Base-by-base conservation (phyloP, 2,888 invertebrate genomes). In the Therioaphis trifolii region DNA sequence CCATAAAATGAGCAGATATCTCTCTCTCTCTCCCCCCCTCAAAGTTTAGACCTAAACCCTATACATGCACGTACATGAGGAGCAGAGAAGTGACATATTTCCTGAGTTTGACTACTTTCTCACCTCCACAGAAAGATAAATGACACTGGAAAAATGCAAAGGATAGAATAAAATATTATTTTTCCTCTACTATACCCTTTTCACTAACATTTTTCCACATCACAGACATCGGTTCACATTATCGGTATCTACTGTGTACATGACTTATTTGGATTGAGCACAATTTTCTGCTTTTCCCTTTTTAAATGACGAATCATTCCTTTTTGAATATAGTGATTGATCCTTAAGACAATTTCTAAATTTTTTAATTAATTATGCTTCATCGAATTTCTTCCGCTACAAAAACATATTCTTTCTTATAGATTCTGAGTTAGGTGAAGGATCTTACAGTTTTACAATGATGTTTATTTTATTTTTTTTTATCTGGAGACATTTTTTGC, bases 121-220 rank as follows among this genome's bases (percentile, higher is more conserved):
- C 40, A 9, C 21, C 24, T 5, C 35, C 55, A 3, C 11, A 24
- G 11, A 76, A 76, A 76, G 76, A 76, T 61, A 76, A 76, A 76
- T 61, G 76, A 61, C 43, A 61, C n/a, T 27, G n/a, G 46, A 27
- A 43, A 63, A 76, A 61, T 46, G 27, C 12, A 58, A 43, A 61
- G 76, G 43, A 76, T 14, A 76, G 61, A 76, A 76, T 27, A 46
- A 76, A 76, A 61, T 76, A 61, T 61, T 76, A 18, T 58, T 43
- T 76, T 55, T 12, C 40, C 15, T 55, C 55, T 21, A 4, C 55
- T 11, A 21, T 55, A 72, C 21, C 21, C 35, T 61, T 21, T 43
- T 61, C 55, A 46, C 61, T 76, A n/a, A 55, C 24, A 12, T 61
- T 76, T 76, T 76, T 76, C 27, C 61, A 43, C 76, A 76, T 61